Conservation (phyloP, 2,797 vertebrate species). For the Hyperoplus immaculatus region DNA sequence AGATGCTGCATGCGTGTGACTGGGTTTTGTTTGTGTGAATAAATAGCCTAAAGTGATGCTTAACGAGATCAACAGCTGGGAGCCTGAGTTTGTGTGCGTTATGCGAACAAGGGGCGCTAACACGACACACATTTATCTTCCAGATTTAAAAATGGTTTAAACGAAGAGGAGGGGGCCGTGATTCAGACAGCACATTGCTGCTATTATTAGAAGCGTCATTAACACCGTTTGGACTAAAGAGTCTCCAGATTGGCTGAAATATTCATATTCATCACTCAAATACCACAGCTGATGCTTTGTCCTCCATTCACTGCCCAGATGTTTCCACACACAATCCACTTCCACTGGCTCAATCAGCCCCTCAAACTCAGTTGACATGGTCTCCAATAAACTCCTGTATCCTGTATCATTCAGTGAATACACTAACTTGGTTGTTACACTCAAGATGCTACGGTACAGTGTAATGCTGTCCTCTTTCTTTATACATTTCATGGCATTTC, state of each 20-base stretch:
- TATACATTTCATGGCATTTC: constrained; percentile 12
- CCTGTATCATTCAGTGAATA: constrained; percentile 46
- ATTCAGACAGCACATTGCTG: constrained; percentile 24
- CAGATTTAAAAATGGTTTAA: constrained; percentile 16
- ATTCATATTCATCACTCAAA: constrained; percentile 58
- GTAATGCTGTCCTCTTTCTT: constrained; percentile 25
- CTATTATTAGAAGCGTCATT: constrained; percentile 53
- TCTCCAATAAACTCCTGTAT: constrained; percentile 38
- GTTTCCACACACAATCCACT: constrained; percentile 50
- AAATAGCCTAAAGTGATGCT: constrained; percentile 50
- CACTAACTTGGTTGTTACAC: constrained; percentile 39
- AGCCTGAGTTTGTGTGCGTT: constrained; percentile 33
- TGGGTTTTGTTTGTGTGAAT: constrained; percentile 31
- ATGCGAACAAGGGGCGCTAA: constrained; percentile 10
- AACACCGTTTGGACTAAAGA: constrained; percentile 30
- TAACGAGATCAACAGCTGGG: constrained; percentile 59
- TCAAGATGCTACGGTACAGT: constrained; percentile 23
- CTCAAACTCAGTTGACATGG: constrained; percentile 46
- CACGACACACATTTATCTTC: constrained; percentile 11
- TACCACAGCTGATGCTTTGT: constrained; percentile 65
- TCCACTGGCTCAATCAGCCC: constrained; percentile 50
- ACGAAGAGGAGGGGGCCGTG: constrained; percentile 2
- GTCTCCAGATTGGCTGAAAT: constrained; percentile 48
- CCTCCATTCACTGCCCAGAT: constrained; percentile 48
- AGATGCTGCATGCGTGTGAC: neutral